Evolutionary conservation across 2,888 invertebrate genomes (phyloP).

Genomic region (Drosophila infuscata): DNA sequence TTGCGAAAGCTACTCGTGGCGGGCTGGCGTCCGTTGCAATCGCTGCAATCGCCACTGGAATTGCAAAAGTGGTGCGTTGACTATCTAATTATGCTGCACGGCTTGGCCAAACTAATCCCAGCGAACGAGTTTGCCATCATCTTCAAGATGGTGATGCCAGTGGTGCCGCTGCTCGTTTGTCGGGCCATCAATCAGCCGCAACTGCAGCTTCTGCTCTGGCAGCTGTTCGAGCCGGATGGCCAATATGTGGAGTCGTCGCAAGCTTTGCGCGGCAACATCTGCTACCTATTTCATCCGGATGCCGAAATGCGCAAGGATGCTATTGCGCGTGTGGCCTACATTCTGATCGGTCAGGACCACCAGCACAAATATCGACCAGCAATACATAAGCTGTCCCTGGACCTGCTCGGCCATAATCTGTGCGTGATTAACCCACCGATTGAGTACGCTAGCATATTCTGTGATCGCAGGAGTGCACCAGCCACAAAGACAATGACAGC

Average conservation of each 20-base stretch:
- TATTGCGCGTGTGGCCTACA: slow-evolving; percentile 71
- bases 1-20: slow-evolving; percentile 69
- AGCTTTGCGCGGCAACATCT: slow-evolving; percentile 77
- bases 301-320: slow-evolving; percentile 70
- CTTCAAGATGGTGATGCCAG: slow-evolving; percentile 73
- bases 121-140: slow-evolving; percentile 67
- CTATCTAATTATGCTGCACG: slow-evolving; percentile 77
- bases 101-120: slow-evolving; percentile 63
- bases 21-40: slow-evolving; percentile 29
- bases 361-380: slow-evolving; percentile 63
- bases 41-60: neutral
- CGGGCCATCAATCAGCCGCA: slow-evolving; percentile 38
- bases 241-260: slow-evolving; percentile 55
- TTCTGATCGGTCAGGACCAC: slow-evolving; percentile 60
- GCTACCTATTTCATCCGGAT: slow-evolving; percentile 78
- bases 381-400: slow-evolving; percentile 62
- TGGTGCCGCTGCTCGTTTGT: slow-evolving; percentile 70
- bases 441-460: slow-evolving; percentile 70
- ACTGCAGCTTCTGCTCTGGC: slow-evolving; percentile 58
- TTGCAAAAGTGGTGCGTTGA: slow-evolving; percentile 71
- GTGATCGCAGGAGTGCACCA: slow-evolving; percentile 27
- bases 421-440: slow-evolving; percentile 66
- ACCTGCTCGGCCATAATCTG: slow-evolving; percentile 75
- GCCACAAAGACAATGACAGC: slow-evolving; percentile 55
- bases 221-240: slow-evolving; percentile 78